These are phyloP conservation scores for Tipula lateralis DNA, from an alignment of 2,888 invertebrate genomes.

Conservation along the genomic window DNA sequence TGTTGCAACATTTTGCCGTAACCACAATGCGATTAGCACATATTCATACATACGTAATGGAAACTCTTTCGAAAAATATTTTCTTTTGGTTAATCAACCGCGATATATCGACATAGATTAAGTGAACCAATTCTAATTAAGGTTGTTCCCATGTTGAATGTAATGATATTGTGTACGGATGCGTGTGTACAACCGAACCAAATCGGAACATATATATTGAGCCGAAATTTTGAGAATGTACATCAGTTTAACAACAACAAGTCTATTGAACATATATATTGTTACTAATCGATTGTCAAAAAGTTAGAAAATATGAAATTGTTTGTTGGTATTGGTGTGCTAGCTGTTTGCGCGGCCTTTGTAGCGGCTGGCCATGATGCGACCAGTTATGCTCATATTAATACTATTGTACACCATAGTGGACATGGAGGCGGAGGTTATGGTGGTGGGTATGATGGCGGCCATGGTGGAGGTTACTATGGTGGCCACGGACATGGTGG, in stretches of 20 bases:
- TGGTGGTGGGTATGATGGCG: not conserved
- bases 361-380: not conserved
- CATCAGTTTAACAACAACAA: not conserved
- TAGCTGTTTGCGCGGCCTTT: not conserved
- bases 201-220: not conserved
- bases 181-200: not conserved
- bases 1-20: no score
- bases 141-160: not conserved
- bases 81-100: not conserved
- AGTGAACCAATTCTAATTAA: not conserved
- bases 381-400: not conserved
- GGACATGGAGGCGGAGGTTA: not conserved
- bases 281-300: not conserved
- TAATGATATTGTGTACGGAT: not conserved
- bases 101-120: not conserved
- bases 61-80: not conserved
- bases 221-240: not conserved
- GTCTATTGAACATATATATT: not conserved
- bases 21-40: no score
- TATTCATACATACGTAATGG: no score
- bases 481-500: slow-evolving; percentile 28
- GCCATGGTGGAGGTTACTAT: not conserved
- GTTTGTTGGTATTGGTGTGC: not conserved
- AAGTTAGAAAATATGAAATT: not conserved
- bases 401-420: not conserved